Evolutionary conservation across 2,113 vertebrate species (phyloP), one percentile per base, ranked within the genome.

Genomic region (Fukomys damarensis): DNA sequence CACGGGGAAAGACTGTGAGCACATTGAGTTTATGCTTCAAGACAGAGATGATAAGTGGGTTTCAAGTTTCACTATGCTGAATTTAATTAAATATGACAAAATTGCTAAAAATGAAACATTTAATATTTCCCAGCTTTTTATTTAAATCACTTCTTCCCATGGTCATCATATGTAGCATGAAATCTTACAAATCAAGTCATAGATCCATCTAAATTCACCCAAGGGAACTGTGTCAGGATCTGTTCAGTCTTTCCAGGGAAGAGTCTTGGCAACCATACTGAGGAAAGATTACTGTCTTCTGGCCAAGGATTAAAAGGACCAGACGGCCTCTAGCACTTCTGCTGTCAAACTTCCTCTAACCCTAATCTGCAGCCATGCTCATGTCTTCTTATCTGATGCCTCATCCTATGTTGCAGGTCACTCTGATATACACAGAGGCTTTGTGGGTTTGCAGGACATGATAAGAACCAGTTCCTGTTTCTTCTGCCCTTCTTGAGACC

Each of bases 11-110:
- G 35, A 86, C 72, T 61, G 19, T 41, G 7, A 87, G 65, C 30
- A 54, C 63, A 30, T 49, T 49, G 52, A 82, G 38, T 14, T 79
- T 87, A 58, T 68, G 5, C 72, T 56, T 86, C 70, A 86, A 89
- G 43, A 80, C 16, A 80, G 76, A 82, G 79, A 46, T 35, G 38
- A 0, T 80, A 81, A 92, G 38, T 68, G 30, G 16, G 30, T 74
- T 89, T 72, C 56, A 80, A 7, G 38, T 89, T 84, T 81, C 41
- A 56, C 22, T 81, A 72, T 82, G 70, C 77, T 96, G 81, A 22
- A 20, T 92, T 95, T 85, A 92, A 93, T 90, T 79, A 94, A 95
- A 76, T 63, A n/a, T 58, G 13, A 38, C 20, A 90, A 30, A 52
- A 59, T 24, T 76, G 61, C 35, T 30, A 46, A 90, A 92, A 76